Percentiles rank a stretch among this genome's conserved stretches.
Conservation (phyloP, 2,113 vertebrate species). For the Peromyscus leucopus region DNA sequence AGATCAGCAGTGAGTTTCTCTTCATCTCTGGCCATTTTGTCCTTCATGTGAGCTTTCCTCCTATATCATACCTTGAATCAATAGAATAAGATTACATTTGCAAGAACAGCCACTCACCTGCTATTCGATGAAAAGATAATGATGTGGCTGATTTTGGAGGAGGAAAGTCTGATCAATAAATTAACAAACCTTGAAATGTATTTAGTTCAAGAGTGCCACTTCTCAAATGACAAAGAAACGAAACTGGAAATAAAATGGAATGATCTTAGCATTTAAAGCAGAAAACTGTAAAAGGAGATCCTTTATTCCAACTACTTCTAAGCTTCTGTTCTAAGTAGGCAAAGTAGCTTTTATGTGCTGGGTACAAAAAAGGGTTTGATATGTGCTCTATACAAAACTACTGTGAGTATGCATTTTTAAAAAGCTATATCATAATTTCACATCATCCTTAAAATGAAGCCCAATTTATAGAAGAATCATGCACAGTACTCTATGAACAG, state of each 20-base stretch:
- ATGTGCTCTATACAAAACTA: not conserved
- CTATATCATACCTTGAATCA: not conserved
- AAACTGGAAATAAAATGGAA: not conserved
- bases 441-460: not conserved
- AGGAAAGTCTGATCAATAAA: not conserved
- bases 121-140: not conserved
- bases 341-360: not conserved
- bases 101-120: not conserved
- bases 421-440: not conserved
- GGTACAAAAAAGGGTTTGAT: not conserved
- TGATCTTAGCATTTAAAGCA: not conserved
- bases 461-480: not conserved
- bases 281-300: not conserved
- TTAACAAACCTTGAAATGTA: not conserved
- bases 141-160: not conserved
- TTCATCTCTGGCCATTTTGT: not conserved
- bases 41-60: fast-evolving
- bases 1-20: not conserved
- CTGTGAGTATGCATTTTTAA: not conserved
- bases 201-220: not conserved
- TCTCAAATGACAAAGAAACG: not conserved
- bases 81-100: not conserved
- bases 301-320: not conserved
- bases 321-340: not conserved
- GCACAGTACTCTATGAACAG: not conserved